Evolutionary conservation across 2,797 vertebrate genomes (phyloP).

Genomic region (Mastacembelus armatus): DNA sequence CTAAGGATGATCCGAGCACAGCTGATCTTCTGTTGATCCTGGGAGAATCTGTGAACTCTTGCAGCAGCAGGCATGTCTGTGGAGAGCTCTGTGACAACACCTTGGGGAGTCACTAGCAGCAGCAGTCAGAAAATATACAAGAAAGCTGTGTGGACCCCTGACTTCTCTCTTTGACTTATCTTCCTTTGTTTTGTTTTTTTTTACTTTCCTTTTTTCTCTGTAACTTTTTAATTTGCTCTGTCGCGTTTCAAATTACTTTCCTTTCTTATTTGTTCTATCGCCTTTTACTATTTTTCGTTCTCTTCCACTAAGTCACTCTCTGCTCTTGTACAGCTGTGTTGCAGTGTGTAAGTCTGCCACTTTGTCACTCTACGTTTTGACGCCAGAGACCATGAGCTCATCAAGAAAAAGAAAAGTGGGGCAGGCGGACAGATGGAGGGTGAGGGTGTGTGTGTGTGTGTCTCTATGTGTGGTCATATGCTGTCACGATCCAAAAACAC

Average conservation of each 20-base stretch:
- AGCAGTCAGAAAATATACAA: conserved; percentile 9
- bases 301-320: background rate
- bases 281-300: background rate
- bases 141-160: conserved; percentile 2
- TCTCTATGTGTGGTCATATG: conserved; percentile 42
- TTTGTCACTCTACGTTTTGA: conserved; percentile 31
- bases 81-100: conserved; percentile 20
- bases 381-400: conserved; percentile 55
- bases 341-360: conserved; percentile 9
- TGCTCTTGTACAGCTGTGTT: conserved; percentile 24
- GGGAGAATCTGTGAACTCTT: conserved; percentile 53
- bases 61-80: conserved; percentile 71
- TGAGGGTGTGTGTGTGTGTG: background rate
- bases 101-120: background rate
- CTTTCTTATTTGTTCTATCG: background rate
- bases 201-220: background rate
- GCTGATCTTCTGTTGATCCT: conserved; percentile 74
- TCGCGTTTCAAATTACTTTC: background rate
- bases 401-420: conserved; percentile 53
- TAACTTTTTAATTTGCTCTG: background rate
- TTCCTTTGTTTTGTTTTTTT: background rate
- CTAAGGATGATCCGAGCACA: conserved; percentile 76
- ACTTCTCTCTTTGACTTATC: background rate
- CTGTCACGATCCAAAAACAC: conserved; percentile 39
- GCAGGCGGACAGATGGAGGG: conserved; percentile 23